Conservation (phyloP, 1,140 invertebrate genomes). For the Temnothorax longispinosus region DNA sequence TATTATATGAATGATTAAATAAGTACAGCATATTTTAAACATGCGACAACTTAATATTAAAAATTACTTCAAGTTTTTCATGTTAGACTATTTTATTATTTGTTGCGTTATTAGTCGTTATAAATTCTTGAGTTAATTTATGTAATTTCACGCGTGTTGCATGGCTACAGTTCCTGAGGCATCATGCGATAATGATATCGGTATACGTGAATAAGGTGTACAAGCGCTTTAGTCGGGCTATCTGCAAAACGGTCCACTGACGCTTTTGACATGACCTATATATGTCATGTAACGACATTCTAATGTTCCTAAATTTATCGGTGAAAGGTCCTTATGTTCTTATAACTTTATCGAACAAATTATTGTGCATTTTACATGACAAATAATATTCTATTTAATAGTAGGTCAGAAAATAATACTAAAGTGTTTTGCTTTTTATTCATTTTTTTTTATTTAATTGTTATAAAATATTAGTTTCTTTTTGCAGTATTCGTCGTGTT, state of each 20-base stretch:
- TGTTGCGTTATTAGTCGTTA: slow-evolving; percentile 20
- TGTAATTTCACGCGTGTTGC: slow-evolving; percentile 39
- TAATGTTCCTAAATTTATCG: slow-evolving; percentile 4
- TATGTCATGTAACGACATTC: slow-evolving; percentile 11
- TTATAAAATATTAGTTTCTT: neutral
- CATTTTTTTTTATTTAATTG: neutral
- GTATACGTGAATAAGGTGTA: slow-evolving; percentile 12
- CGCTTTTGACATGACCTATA: slow-evolving; percentile 37
- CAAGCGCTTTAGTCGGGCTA: slow-evolving; percentile 41
- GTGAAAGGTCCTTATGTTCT: neutral
- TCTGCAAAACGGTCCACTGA: slow-evolving; percentile 51
- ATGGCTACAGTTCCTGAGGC: slow-evolving; percentile 13
- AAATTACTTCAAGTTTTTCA: neutral
- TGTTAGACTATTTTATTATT: neutral
- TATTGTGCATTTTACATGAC: neutral
- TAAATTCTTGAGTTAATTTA: neutral
- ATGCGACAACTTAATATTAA: neutral
- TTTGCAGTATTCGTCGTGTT: neutral
- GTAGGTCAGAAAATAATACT: neutral
- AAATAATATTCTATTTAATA: neutral
- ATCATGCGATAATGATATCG: slow-evolving; percentile 38
- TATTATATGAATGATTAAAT: neutral
- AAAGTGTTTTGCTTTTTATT: neutral
- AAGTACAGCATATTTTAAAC: neutral
- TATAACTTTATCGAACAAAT: neutral